Evolutionary conservation across 2,113 vertebrate genomes (phyloP), one percentile per base, ranked within the genome.

Genomic region (Sapayoa aenigma): DNA sequence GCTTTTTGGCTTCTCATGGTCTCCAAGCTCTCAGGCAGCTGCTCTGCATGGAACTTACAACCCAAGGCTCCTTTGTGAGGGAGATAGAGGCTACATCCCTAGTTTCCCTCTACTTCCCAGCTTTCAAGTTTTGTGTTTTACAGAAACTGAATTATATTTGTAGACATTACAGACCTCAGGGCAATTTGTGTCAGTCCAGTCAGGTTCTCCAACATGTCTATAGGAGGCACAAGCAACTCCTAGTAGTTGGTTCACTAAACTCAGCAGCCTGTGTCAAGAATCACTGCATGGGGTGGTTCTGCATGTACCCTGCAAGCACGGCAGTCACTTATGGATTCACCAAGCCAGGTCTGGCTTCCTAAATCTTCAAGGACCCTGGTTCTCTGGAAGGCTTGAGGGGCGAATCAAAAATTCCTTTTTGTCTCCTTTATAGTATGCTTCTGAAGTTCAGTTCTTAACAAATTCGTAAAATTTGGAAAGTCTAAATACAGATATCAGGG

Each of bases 11-110:
- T 86, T 91, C 82, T 72, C 6, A 9, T 11, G 67, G 68, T 80
- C 91, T 94, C 73, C 73, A 84, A 67, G 65, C 59, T 81, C 73
- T 74, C 66, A 94, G 56, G 66, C 84, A 93, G 76, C 68, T 89
- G 80, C 66, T 89, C 63, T 78, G 47, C 60, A 58, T 52, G 62
- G 66, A 93, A 63, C 50, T 89, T 41, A 67, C 28, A 62, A 80
- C 59, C 27, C 63, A n/a, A 76, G 78, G n/a, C 75, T 83, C 41
- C 67, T 35, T 55, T 55, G 4, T 59, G 59, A 86, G 30, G 33
- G 55, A 84, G 55, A 67, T 13, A 33, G 0, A 12, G 46, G 19
- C 71, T 89, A 28, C 2, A 11, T 24, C 78, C n/a, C 49, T 37
- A 22, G 33, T 24, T 71, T 89, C 52, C 63, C 53, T 69, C 84